Evolutionary conservation across 1,140 invertebrate species (phyloP).

Genomic region (Pomacea maculata): DNA sequence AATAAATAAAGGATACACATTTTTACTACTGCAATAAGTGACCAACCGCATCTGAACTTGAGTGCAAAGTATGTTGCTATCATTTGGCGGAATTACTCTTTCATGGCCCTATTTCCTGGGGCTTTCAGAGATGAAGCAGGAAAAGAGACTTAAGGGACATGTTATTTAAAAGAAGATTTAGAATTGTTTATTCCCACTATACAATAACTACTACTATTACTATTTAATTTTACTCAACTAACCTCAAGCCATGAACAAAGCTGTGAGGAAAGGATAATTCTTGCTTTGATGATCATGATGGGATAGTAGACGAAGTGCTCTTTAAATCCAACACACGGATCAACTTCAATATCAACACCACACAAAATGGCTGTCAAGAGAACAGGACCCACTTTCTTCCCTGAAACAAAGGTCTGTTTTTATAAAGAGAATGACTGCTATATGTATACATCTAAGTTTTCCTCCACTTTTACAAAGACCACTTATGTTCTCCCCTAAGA

Average conservation of each 20-base stretch:
- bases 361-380: constrained; percentile 32
- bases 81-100: background rate
- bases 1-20: background rate
- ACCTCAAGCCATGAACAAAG: constrained; percentile 25
- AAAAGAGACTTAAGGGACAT: too few species aligned
- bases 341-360: constrained; percentile 31
- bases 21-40: background rate
- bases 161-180: too few species aligned
- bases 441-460: too few species aligned
- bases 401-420: background rate
- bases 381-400: constrained; percentile 16
- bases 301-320: constrained; percentile 38
- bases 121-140: too few species aligned
- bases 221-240: background rate
- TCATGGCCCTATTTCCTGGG: too few species aligned
- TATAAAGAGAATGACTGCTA: background rate
- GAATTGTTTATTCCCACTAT: too few species aligned
- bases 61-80: background rate
- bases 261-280: background rate
- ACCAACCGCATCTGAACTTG: background rate
- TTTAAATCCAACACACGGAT: constrained; percentile 16
- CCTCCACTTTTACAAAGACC: too few species aligned
- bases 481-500: too few species aligned
- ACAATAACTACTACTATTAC: too few species aligned
- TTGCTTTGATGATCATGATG: constrained; percentile 31